Evolutionary conservation across 2,888 invertebrate species (phyloP), one percentile per base, ranked within the genome.

Genomic region (Heliconius sara): DNA sequence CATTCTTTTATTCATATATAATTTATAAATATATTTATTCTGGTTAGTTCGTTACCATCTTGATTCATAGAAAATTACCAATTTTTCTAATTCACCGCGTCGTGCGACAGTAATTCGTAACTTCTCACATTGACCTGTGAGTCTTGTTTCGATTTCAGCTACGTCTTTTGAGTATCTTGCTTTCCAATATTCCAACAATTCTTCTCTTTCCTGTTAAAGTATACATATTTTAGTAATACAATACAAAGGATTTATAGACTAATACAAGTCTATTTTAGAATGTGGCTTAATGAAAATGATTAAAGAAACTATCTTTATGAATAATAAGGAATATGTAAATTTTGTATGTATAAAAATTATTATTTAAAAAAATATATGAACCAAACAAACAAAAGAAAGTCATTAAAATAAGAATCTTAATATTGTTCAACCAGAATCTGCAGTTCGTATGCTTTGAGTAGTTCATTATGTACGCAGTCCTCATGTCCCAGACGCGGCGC

Each of bases 151-250:
- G 63, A 95, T 91, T 3, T 85, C 84, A 0, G 86, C 87, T 3
- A 86, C 90, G 78, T 95, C 93, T 2, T 86, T 86, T 3, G 84
- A 84, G 80, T 93, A 93, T 52, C 91, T 89, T 47, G 85, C 76
- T 91, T 83, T 96, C 96, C 89, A 99, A 93, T 86, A 96, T 91
- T 88, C 96, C 94, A 88, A 96, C 95, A 84, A 97, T 91, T 87
- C 97, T 94, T 95, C 97, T 92, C 75, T 97, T 96, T 93, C 99
- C 99, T 89, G 95, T n/a, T 52, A 47, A 68, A 25, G 52, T 52
- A 52, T 22, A 7, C 7, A 22, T 22, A 52, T 52, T 47, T n/a
- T n/a, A 60, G 60, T 22, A 60, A n/a, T n/a, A 60, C 4, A 60
- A 60, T 1, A 60, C n/a, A n/a, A 19, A 52, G 7, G 0, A 52